phyloP scores from a whole-genome alignment of 2,888 invertebrate species.

The Heliconius ethilla region DNA sequence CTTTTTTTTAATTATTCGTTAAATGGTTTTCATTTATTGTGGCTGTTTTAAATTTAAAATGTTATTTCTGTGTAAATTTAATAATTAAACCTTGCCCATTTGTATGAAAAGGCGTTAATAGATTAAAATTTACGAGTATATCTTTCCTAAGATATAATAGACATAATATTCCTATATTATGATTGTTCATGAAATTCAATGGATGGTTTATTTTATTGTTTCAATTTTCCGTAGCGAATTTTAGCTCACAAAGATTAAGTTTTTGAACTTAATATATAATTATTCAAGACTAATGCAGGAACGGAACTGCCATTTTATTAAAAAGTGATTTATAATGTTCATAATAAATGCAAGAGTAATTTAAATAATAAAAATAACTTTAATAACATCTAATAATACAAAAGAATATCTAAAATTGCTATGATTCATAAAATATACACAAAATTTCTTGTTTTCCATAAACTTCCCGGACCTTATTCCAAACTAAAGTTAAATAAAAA shows the following conservation, averaged over 20 bases:
- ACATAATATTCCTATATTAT: too few species aligned
- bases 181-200: background rate
- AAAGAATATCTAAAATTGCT: background rate
- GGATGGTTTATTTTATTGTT: background rate
- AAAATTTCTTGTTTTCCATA: constrained; percentile 18
- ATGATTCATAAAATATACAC: background rate
- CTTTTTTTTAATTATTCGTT: background rate
- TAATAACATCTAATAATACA: background rate
- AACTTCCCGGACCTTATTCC: background rate
- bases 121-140: background rate
- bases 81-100: background rate
- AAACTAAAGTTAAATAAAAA: constrained; percentile 34
- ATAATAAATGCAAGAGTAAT: background rate
- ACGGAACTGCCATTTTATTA: too few species aligned
- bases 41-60: background rate
- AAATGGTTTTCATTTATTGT: background rate
- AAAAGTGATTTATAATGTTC: background rate
- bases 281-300: too few species aligned
- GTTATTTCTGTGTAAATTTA: background rate
- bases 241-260: background rate
- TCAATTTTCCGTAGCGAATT: background rate
- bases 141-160: too few species aligned
- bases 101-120: background rate
- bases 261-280: background rate
- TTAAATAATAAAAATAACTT: background rate